Base-by-base conservation (phyloP, 2,113 vertebrate genomes). In the Nycticorax nycticorax region DNA sequence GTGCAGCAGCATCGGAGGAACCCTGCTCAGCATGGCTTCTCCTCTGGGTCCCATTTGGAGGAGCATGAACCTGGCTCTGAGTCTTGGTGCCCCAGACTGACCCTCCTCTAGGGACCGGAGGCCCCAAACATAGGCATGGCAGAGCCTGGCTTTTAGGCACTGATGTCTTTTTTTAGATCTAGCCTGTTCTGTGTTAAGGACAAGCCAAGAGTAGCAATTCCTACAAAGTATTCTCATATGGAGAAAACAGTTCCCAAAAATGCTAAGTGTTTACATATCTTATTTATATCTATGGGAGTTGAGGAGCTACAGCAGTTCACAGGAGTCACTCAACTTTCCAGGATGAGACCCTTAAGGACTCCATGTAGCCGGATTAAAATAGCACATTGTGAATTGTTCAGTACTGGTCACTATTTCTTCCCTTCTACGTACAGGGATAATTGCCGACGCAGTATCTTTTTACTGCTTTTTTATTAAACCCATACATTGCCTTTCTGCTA, bases 391-490 rank as follows among this genome's bases (percentile, higher is more conserved):
- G 3, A 60, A 39, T 57, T 85, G 48, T 30, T 91, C 48, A 2
- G 1, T 16, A 17, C 69, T 3, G 48, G 91, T 93, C 91, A 43
- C 63, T 92, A 89, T 96, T 96, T 96, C 77, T 97, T 96, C 57
- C 69, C n/a, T 88, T 83, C 43, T 56, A 33, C 47, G 41, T 56
- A 9, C 50, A 28, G 69, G 2, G 76, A 78, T 90, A 89, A 93
- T 95, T 94, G 77, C 78, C 80, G 63, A 56, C 0, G 17, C 63
- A 90, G 0, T 96, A 63, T 90, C 71, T 60, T 93, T 96, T 94
- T 91, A 96, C 28, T 88, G 78, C 82, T 63, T 85, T 93, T 92
- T 96, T 89, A 86, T 94, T 95, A 97, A 96, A 91, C 48, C 20
- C 71, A 74, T 92, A 83, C 63, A n/a, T 95, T 82, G 63, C 22